Conservation (phyloP, 1,140 invertebrate genomes). For the Alviniconcha marisindica region DNA sequence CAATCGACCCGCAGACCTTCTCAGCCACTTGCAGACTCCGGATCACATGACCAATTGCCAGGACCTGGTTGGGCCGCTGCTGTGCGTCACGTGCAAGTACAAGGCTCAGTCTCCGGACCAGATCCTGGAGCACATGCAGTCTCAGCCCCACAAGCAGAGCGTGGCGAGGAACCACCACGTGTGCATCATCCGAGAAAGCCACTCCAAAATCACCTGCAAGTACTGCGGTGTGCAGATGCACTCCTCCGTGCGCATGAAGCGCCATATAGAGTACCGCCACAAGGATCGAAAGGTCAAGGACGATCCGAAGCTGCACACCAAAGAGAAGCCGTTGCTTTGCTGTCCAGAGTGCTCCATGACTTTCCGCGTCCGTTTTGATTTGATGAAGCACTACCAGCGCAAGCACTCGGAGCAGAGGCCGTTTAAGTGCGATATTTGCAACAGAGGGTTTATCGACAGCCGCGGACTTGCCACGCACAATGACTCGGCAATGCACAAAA, state of each 20-base stretch:
- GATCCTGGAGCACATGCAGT: constrained; percentile 83
- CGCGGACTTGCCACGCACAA: constrained; percentile 45
- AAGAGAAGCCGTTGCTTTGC: constrained; percentile 57
- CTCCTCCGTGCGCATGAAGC: constrained; percentile 78
- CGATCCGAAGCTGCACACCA: constrained; percentile 33
- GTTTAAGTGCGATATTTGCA: constrained; percentile 56
- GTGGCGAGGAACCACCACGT: constrained; percentile 82
- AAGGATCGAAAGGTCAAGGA: constrained; percentile 66
- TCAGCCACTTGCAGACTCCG: constrained; percentile 84
- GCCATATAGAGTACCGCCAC: constrained; percentile 83
- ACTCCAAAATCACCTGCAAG: constrained; percentile 80
- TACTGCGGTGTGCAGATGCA: constrained; percentile 78
- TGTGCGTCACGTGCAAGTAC: constrained; percentile 87
- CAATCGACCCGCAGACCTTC: constrained; percentile 83
- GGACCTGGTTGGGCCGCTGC: constrained; percentile 80
- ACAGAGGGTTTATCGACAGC: constrained; percentile 51
- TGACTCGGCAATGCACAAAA: constrained; percentile 40
- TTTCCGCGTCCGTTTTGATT: constrained; percentile 48
- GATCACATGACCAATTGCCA: constrained; percentile 79
- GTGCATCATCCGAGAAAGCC: constrained; percentile 84
- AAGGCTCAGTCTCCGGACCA: constrained; percentile 81
- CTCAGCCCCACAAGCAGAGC: constrained; percentile 46
- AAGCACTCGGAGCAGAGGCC: constrained; percentile 52
- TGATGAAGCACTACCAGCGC: constrained; percentile 56
- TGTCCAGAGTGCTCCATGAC: constrained; percentile 60